A percentile compares a stretch with the other conserved stretches of the same genome.
Conservation (phyloP, 1,140 invertebrate species). For the Euglossa dilemma region DNA sequence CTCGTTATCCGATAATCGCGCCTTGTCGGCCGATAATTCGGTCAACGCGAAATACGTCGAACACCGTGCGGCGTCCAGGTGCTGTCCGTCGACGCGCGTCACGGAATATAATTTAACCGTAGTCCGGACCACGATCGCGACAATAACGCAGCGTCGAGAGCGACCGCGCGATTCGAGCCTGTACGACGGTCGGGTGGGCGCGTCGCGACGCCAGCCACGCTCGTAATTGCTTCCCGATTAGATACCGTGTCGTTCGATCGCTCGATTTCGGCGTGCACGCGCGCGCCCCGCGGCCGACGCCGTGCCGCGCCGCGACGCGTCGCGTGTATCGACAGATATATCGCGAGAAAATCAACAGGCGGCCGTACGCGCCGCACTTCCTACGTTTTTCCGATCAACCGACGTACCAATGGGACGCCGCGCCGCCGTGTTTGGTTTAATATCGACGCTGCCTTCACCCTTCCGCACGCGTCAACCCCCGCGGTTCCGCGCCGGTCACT, state of each 20-base stretch:
- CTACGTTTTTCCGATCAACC: conserved; percentile 69
- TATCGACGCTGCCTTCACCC: neutral
- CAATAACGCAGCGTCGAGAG: neutral
- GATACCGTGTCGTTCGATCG: conserved; percentile 54
- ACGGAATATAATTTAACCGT: conserved; percentile 25
- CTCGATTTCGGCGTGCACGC: conserved; percentile 49
- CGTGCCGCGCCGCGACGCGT: too few relatives aligned
- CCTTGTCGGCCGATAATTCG: conserved; percentile 4
- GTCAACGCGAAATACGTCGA: neutral
- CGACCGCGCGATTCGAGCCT: neutral
- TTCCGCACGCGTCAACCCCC: neutral
- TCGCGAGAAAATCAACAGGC: conserved; percentile 74
- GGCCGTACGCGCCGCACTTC: conserved; percentile 57
- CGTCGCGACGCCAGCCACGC: neutral
- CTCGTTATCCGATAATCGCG: conserved; percentile 5
- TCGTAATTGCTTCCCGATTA: conserved; percentile 68
- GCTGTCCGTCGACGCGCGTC: conserved; percentile 24
- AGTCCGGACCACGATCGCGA: neutral
- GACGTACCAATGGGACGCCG: conserved; percentile 46
- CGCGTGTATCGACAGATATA: conserved; percentile 59
- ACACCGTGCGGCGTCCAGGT: neutral
- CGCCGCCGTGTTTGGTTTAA: conserved; percentile 1
- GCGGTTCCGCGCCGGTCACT: neutral
- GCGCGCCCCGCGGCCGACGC: neutral
- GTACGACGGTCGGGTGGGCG: neutral